Base-by-base conservation (phyloP, 2,888 invertebrate genomes). In the Leucoma salicis region DNA sequence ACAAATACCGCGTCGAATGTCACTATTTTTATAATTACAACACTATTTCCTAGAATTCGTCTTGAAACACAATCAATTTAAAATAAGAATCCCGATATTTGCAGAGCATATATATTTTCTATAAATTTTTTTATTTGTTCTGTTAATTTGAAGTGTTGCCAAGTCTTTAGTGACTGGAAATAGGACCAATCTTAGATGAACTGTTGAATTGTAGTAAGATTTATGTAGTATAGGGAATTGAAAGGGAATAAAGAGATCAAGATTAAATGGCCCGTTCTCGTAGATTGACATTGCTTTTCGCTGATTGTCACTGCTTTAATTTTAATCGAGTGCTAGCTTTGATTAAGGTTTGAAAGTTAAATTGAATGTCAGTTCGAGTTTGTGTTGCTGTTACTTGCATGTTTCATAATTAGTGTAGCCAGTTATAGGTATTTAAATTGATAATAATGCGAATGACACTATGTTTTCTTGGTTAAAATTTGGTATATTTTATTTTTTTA, bases 1-100 rank as follows among this genome's bases (percentile, higher is more conserved):
- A 46, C 1, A 35, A 53, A 62, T 56, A 56, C 53, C 40, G 41
- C 57, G 61, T 43, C 47, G 24, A 35, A 47, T 42, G 49, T 50
- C 43, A 55, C 59, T 62, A 56, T 60, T 56, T 62, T 55, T 65
- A 61, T 53, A 56, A 66, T 58, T 60, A 57, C 57, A 55, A 58
- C 49, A 64, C 53, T 53, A 56, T 64, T 66, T 67, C 67, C 59
- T 61, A 67, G 63, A 66, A 66, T 38, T 51, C 55, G 37, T 37
- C 49, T 38, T 42, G 35, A 31, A 54, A 55, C 35, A 51, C 53
- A 55, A 65, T 67, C 61, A 63, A 63, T 61, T 63, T 47, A 50
- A 39, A 44, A 49, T 44, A 39, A 37, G 36, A n/a, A 53, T 62
- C 49, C 56, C 51, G 56, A 61, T 61, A 61, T 56, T 63, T 43